Base-by-base conservation (phyloP, 2,888 invertebrate genomes). In the Orthonevra nobilis region DNA sequence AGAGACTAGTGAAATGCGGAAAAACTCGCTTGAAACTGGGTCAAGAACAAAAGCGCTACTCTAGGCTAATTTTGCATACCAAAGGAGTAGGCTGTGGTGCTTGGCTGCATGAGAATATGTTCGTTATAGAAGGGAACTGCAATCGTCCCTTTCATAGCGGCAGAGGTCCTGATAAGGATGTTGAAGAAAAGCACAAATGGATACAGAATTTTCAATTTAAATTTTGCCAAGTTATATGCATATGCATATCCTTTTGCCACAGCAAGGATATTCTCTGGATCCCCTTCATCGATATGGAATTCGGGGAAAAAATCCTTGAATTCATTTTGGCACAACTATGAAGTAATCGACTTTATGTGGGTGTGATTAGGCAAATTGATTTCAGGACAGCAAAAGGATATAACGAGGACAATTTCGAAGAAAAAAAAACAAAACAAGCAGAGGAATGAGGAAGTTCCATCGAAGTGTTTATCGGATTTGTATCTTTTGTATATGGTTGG, bases 41-140 rank as follows among this genome's bases (percentile, higher is more conserved):
- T 75, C 75, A 75, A 69, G 75, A 75, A 69, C 69, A 75, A 75
- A 61, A 20, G 46, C 52, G 23, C 26, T 64, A 38, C 54, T 72
- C 34, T 54, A 12, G 19, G 34, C 28, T 34, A 42, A 42, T 38
- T 52, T 44, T 30, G 20, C 23, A n/a, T 9, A 26, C 12, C 32
- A 34, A 15, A 17, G 36, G 36, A 70, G 28, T 14, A 34, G 64
- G 26, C 48, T 64, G 38, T 64, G 10, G 20, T 20, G 4, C 15
- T 6, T 2, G 15, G 1, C 34, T 14, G 15, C 34, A n/a, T n/a
- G n/a, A n/a, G n/a, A n/a, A n/a, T n/a, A n/a, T n/a, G n/a, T n/a
- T n/a, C n/a, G n/a, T n/a, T n/a, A n/a, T n/a, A n/a, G n/a, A n/a
- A n/a, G n/a, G n/a, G n/a, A n/a, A n/a, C n/a, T n/a, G n/a, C n/a